phyloP scores from a whole-genome alignment of 2,797 vertebrate species.

The Dendrocincla tyrannina region DNA sequence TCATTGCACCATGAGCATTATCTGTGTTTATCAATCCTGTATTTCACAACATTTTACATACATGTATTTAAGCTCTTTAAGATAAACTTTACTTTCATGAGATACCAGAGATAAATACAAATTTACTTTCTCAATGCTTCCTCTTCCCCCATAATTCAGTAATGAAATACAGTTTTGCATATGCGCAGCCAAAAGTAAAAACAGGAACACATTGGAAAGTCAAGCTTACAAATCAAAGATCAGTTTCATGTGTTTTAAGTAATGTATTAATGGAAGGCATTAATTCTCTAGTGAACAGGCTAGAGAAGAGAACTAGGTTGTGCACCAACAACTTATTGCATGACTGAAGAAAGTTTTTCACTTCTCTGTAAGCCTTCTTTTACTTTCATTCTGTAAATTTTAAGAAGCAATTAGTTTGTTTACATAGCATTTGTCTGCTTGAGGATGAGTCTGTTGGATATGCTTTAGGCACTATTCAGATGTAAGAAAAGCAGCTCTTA shows the following conservation, averaged over 20 bases:
- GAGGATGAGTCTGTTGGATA: neutral
- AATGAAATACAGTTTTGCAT: neutral
- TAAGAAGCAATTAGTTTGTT: neutral
- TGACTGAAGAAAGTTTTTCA: neutral
- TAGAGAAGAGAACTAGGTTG: neutral
- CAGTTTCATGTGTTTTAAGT: neutral
- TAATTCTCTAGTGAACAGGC: neutral
- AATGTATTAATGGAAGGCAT: neutral
- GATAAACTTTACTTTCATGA: neutral
- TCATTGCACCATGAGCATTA: neutral
- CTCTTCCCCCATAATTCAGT: neutral
- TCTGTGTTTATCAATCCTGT: neutral
- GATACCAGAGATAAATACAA: neutral
- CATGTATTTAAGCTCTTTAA: neutral
- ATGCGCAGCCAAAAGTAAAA: neutral
- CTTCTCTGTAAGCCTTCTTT: neutral
- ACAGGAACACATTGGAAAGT: neutral
- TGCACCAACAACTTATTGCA: neutral
- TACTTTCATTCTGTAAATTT: neutral
- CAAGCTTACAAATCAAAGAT: neutral
- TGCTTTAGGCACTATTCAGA: neutral
- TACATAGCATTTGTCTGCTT: neutral
- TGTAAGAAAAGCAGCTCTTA: neutral
- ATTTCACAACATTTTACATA: neutral
- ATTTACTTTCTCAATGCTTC: neutral